Base-by-base conservation (phyloP, 2,797 vertebrate species). In the Enteromius viviparus region DNA sequence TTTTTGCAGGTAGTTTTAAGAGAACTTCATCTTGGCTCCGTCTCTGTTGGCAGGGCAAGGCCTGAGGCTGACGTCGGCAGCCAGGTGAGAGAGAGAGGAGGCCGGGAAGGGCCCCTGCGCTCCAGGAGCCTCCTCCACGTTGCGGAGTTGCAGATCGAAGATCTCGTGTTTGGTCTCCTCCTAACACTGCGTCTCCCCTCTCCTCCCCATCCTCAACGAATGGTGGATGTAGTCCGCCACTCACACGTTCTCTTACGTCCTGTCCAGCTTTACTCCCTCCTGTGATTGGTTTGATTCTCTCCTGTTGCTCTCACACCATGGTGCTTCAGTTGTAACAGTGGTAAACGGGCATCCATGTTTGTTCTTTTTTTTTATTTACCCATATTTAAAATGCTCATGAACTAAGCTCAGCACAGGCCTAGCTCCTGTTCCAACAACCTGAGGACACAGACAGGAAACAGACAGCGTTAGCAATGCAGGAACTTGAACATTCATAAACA, bases 331-430 rank as follows among this genome's bases (percentile, higher is more conserved):
- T 97, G 97, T 98, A 98, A 98, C 98, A 99, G 98, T 99, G 97
- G 98, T 98, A 99, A 99, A 99, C 98, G 98, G 97, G 98, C 97
- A 99, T 99, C 98, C 97, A 94, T 99, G 98, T 98, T 97, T 96
- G 97, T 97, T 98, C 87, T 89, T 96, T 95, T 97, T 96, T 96
- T 96, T 95, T 97, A 98, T 97, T 98, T 98, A 98, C 97, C 97
- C 98, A 98, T 97, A 98, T 97, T 89, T 99, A 98, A 99, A 98
- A 98, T 97, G 96, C 97, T 96, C 97, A 97, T 93, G 97, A 96
- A 97, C 97, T 98, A 98, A 98, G 98, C 97, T 96, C 96, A 95
- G 95, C 96, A 85, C 89, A 96, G 96, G 97, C 97, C 97, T 96
- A 98, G 97, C 97, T 98, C 97, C 94, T 93, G 95, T 93, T 96